These are phyloP conservation scores for Aleiodes leptofemur DNA, from an alignment of 2,888 invertebrate species.

Conservation along the genomic window DNA sequence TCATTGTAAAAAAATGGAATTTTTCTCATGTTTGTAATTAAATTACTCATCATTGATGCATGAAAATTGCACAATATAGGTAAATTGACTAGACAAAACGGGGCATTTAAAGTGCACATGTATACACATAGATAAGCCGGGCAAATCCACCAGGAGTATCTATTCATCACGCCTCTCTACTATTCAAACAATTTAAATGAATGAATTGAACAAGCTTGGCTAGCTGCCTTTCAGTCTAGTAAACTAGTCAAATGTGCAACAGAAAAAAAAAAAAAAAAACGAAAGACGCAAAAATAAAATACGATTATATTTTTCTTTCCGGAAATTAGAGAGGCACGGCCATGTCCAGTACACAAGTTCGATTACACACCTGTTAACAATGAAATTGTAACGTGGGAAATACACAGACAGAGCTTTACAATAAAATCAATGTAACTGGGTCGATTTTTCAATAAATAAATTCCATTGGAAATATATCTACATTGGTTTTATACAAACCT, in stretches of 20 bases:
- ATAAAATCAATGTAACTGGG: background rate
- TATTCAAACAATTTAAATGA: conserved; percentile 11
- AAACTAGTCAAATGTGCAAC: background rate
- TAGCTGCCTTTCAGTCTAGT: background rate
- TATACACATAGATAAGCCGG: background rate
- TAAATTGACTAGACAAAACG: no score
- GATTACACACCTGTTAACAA: conserved; percentile 32
- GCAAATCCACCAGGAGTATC: background rate
- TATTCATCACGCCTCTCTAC: conserved; percentile 1
- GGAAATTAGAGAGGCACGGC: conserved; percentile 57
- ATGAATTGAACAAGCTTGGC: background rate
- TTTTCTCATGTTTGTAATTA: no score
- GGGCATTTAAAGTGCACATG: background rate
- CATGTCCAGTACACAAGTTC: background rate
- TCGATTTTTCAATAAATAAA: no score
- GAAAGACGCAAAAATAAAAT: background rate
- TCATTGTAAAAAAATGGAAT: no score
- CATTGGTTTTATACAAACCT: no score
- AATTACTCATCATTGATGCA: no score
- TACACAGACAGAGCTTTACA: background rate
- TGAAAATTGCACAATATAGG: no score
- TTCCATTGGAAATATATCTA: no score
- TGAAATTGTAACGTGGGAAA: conserved; percentile 44
- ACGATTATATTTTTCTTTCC: conserved; percentile 32
- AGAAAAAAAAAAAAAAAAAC: background rate